Conservation (phyloP, 2,888 invertebrate genomes). For the Sinelater perroti region DNA sequence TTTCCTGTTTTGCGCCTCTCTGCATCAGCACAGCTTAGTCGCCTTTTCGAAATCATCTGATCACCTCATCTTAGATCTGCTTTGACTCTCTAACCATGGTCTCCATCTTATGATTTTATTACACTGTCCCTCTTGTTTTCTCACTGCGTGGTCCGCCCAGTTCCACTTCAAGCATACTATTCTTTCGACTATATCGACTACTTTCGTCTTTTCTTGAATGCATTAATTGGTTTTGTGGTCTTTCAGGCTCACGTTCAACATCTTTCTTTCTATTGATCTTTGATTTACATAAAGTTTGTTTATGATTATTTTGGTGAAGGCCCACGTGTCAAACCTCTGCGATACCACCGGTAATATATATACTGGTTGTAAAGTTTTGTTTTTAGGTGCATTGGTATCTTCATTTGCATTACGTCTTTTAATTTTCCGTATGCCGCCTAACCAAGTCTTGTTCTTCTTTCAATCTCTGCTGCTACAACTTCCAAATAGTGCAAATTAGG, state of each 20-base stretch:
- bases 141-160: conserved; percentile 15
- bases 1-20: conserved; percentile 5
- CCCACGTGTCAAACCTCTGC: not conserved
- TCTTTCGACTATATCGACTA: conserved; percentile 14
- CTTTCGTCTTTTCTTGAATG: conserved; percentile 5
- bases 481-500: too few relatives aligned
- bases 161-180: conserved; percentile 11
- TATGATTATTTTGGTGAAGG: conserved; percentile 9
- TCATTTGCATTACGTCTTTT: too few relatives aligned
- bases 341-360: too few relatives aligned
- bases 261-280: conserved; percentile 15
- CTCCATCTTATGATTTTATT: conserved; percentile 10
- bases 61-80: conserved; percentile 2
- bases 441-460: too few relatives aligned
- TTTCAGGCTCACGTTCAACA: too few relatives aligned
- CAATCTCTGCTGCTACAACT: too few relatives aligned
- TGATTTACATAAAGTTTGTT: conserved; percentile 11
- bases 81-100: conserved; percentile 4
- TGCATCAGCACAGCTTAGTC: not conserved
- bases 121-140: conserved; percentile 14
- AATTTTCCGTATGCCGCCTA: too few relatives aligned
- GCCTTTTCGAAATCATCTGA: conserved; percentile 10
- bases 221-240: conserved; percentile 18
- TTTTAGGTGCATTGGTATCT: too few relatives aligned
- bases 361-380: too few relatives aligned